phyloP scores from a whole-genome alignment of 2,113 vertebrate genomes.

The Carassius carassius region DNA sequence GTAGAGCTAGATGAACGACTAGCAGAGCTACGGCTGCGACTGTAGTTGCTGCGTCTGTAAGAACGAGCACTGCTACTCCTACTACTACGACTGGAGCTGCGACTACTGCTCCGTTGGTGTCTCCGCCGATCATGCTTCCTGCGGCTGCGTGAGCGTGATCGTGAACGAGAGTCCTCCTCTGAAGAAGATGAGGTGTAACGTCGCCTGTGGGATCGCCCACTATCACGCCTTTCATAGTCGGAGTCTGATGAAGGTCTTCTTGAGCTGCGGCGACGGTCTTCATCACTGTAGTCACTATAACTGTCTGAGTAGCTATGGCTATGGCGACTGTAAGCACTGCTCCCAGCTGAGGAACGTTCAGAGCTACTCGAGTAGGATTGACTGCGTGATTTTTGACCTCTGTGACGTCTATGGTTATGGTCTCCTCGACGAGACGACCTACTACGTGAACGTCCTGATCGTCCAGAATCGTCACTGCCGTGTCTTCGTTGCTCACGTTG shows the following conservation, averaged over 20 bases:
- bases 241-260: conserved; percentile 88
- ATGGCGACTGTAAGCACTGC: conserved; percentile 82
- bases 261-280: conserved; percentile 69
- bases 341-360: conserved; percentile 85
- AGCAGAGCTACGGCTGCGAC: conserved; percentile 88
- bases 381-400: conserved; percentile 79
- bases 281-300: conserved; percentile 92
- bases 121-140: conserved; percentile 81
- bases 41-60: conserved; percentile 91
- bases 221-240: conserved; percentile 83
- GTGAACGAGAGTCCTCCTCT: conserved; percentile 79
- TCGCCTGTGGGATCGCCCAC: conserved; percentile 82
- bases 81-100: conserved; percentile 89
- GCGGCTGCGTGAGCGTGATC: conserved; percentile 80
- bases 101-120: conserved; percentile 81
- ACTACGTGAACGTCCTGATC: conserved; percentile 86
- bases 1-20: conserved; percentile 78
- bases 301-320: conserved; percentile 94
- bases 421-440: conserved; percentile 80
- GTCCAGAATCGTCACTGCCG: conserved; percentile 86
- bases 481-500: conserved; percentile 80
- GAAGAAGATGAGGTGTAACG: conserved; percentile 86
- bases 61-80: conserved; percentile 89
- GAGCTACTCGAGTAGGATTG: conserved; percentile 92
- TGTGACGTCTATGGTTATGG: conserved; percentile 65